phyloP scores from a whole-genome alignment of 1,140 invertebrate genomes.

The fruit fly (Drosophila melanogaster) region Release_6_plus_ISO1_MT NC_004354.4:21201001-21201500 shows the following conservation, averaged over 20 bases:
- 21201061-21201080: neutral
- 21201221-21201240: constrained; percentile 83
- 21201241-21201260: constrained; percentile 82
- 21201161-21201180: constrained; percentile 42
- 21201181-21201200: constrained; percentile 22
- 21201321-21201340: constrained; percentile 31
- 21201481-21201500: no score
- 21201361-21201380: constrained; percentile 3
- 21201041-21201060: constrained; percentile 12
- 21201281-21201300: constrained; percentile 27
- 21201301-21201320: constrained; percentile 34
- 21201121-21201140: constrained; percentile 82
- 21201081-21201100: constrained; percentile 36
- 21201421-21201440: neutral
- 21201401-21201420: constrained; percentile 23
- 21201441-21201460: neutral
- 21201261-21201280: constrained; percentile 65
- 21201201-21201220: constrained; percentile 74
- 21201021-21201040: constrained; percentile 63
- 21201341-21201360: constrained; percentile 34
- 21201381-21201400: constrained; percentile 18
- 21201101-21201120: constrained; percentile 68
- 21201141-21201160: constrained; percentile 83
- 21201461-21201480: neutral
- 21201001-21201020: constrained; percentile 71